A percentile compares a stretch with the other conserved stretches of the same genome.
Evolutionary conservation across 2,113 vertebrate genomes (phyloP).

Genomic region (Panthera leo): DNA sequence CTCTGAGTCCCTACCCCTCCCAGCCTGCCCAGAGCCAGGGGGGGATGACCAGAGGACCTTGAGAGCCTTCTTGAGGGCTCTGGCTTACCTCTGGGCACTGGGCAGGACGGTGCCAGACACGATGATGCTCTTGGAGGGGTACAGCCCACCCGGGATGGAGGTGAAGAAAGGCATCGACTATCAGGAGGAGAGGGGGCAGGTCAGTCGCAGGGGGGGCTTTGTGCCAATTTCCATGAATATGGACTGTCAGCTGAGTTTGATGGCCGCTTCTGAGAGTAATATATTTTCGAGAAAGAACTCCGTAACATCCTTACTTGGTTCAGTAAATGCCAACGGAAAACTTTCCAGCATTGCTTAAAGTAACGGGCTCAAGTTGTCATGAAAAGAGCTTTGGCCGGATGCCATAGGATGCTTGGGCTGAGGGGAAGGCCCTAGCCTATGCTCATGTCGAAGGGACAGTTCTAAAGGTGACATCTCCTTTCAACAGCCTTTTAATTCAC

Average conservation of each 20-base stretch:
- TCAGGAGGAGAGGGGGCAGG: neutral
- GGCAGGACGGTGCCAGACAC: slow-evolving; percentile 82
- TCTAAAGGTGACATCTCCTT: neutral
- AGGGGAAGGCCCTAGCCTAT: neutral
- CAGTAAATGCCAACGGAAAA: neutral
- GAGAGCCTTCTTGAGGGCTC: neutral
- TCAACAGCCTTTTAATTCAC: neutral
- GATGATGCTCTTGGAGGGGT: slow-evolving; percentile 81
- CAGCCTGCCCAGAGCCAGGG: neutral
- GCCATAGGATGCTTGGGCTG: neutral
- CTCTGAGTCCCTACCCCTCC: too few species aligned
- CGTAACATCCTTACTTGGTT: neutral
- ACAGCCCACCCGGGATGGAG: slow-evolving; percentile 84
- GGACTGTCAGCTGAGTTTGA: neutral
- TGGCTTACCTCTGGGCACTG: slow-evolving; percentile 82
- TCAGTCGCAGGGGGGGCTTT: neutral
- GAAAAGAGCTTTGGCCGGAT: neutral
- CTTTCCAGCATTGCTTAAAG: neutral
- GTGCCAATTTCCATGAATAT: neutral
- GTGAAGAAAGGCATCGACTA: slow-evolving; percentile 85
- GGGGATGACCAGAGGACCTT: neutral
- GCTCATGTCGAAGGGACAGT: neutral
- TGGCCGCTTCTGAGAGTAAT: too few species aligned
- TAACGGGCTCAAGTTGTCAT: neutral
- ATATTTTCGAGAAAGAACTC: neutral